Base-by-base conservation (phyloP, 2,797 vertebrate species). In the Hippocampus kuda region DNA sequence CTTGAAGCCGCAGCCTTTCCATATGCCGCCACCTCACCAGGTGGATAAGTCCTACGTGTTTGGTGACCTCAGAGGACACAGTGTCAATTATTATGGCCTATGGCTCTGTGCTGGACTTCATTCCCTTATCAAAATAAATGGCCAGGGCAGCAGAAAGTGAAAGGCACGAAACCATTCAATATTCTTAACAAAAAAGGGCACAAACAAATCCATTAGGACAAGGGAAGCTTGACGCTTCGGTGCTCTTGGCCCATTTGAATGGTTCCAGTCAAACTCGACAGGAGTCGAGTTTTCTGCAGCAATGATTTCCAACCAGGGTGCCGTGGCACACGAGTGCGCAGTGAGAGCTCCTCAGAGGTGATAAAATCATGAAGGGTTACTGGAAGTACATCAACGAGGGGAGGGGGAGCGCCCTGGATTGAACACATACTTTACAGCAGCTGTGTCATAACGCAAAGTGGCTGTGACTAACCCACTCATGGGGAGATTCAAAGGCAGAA, bases 41-140 rank as follows among this genome's bases (percentile, higher is more conserved):
- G 56, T 26, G 56, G 26, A 27, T 30, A 27, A 59, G 13, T 4
- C 72, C 73, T 78, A 74, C 84, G 72, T 84, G 86, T 85, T 82
- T 90, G 56, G 76, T 85, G 86, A 88, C 88, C 90, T 89, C 88
- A 65, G 69, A 84, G 87, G 88, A 89, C 88, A 84, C 76, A 18
- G 73, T 89, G 88, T 89, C 91, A 89, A 89, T 91, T 91, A 91
- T 90, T 90, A 77, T 70, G 63, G 73, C 75, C 75, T 84, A 82
- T 68, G 78, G 82, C 84, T 80, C 71, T 80, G 74, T 82, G 75
- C 84, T 89, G 78, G 86, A 90, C 88, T 91, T 91, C 87, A 89
- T 91, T 90, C 85, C 81, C 84, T 89, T 90, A 92, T 91, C 90
- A 92, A 91, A 92, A 89, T 88, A 92, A 92, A 91, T 89, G 86